Evolutionary conservation across 2,113 vertebrate species (phyloP), one percentile per base, ranked within the genome.

Genomic region (Eonycteris spelaea): DNA sequence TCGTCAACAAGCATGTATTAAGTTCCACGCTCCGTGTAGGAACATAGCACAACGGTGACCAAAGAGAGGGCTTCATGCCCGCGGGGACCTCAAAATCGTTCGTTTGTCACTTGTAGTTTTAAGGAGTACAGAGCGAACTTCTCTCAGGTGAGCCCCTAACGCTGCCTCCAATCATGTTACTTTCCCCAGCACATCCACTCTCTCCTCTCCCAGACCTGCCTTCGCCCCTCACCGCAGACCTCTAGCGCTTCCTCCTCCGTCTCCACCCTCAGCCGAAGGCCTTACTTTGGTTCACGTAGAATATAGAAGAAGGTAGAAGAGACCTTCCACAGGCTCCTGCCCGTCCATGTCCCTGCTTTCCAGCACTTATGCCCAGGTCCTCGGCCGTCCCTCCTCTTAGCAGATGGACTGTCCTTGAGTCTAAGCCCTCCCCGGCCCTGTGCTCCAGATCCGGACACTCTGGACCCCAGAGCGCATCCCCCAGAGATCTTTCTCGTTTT

Each of bases 1-100:
- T 26, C 48, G n/a, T 18, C 55, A 22, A 15, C 73, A 59, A 7
- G n/a, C 0, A 1, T 2, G 13, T 19, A 2, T 0, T 7, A 21
- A 65, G 24, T 30, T 16, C 43, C 40, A 40, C 14, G 40, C 12
- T 90, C n/a, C 63, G 5, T 5, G 40, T 7, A 8, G 61, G 45
- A 28, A 35, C 26, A 18, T 1, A 45, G 84, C n/a, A 3, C 0
- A 33, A 45, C 1, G 0, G 11, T 15, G 8, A 43, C 51, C 26
- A 22, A 40, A 73, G 33, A 79, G 51, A 45, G 28, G 19, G 7
- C 13, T 61, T 67, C 48, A 9, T 53, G 11, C n/a, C 71, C 70
- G 35, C 18, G 0, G 18, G 38, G 61, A 70, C 19, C 70, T 70
- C n/a, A 35, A 21, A 70, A 63, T 59, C 74, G 16, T 30, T 24